phyloP scores from a whole-genome alignment of 2,113 vertebrate genomes.

The Dissostichus mawsoni region DNA sequence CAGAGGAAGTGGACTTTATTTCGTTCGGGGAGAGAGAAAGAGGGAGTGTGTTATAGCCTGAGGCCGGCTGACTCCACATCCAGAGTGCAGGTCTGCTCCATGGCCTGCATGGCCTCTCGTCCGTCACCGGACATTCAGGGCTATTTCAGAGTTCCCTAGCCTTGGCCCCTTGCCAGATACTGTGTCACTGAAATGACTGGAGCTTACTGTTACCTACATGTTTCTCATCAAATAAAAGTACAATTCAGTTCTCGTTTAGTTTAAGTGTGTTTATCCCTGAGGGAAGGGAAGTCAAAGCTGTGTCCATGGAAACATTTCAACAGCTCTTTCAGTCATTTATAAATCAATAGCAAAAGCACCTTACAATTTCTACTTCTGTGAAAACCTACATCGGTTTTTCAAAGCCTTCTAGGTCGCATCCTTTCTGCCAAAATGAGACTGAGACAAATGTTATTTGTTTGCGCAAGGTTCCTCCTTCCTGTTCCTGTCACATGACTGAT shows the following conservation, averaged over 20 bases:
- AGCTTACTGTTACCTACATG: slow-evolving; percentile 3
- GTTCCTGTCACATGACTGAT: slow-evolving; percentile 72
- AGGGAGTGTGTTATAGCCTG: slow-evolving; percentile 33
- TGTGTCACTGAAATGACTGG: slow-evolving; percentile 31
- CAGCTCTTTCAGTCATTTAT: too few relatives aligned
- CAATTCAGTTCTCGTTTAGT: slow-evolving; percentile 1
- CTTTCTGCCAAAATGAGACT: slow-evolving; percentile 34
- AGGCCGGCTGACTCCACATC: slow-evolving; percentile 87
- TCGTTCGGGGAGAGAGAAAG: slow-evolving; percentile 36
- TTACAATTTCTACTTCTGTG: slow-evolving; percentile 5
- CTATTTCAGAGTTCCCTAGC: slow-evolving; percentile 69
- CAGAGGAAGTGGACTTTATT: slow-evolving; percentile 71
- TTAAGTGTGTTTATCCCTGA: background rate
- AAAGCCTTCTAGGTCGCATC: slow-evolving; percentile 34
- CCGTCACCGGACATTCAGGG: slow-evolving; percentile 74
- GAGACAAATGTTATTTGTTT: slow-evolving; percentile 67
- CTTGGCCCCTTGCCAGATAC: slow-evolving; percentile 48
- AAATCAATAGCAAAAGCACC: background rate
- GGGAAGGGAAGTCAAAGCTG: background rate
- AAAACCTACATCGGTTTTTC: slow-evolving; percentile 26
- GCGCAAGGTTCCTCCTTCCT: slow-evolving; percentile 67
- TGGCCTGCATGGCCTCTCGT: slow-evolving; percentile 87
- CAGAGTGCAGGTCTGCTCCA: slow-evolving; percentile 88
- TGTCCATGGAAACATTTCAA: slow-evolving; percentile 1
- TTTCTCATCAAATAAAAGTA: background rate